Base-by-base conservation (phyloP, 2,888 invertebrate genomes). In the Beris chalybata region DNA sequence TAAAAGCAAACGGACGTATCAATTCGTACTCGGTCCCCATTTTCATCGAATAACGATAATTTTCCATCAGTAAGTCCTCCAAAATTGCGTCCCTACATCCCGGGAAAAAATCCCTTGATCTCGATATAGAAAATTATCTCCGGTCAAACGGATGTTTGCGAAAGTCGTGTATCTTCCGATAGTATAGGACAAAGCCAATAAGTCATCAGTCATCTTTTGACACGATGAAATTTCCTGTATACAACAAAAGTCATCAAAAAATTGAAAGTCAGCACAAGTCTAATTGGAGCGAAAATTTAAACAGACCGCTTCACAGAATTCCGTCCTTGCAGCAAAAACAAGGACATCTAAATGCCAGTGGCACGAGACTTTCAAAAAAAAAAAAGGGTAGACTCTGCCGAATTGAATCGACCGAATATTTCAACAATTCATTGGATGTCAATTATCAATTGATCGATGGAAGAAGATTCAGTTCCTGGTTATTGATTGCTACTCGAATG, bases 381-480 rank as follows among this genome's bases (percentile, higher is more conserved):
- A 54, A 31, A 61, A 61, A 52, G 58, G 61, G 61, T 61, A 61
- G 32, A 15, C 30, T n/a, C 38, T 31, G 44, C n/a, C 6, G 56
- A 43, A 15, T 47, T 15, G 61, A 4, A 5, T 52, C 38, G 30
- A 48, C 6, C n/a, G 22, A 61, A 7, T 38, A 52, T 61, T 61
- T 61, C 22, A 50, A 22, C 50, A 52, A 61, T 61, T 61, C 61
- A 61, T 61, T 50, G 38, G n/a, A 52, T 61, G 61, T 61, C 61
- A 61, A 61, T 61, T 61, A 61, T 38, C 50, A 52, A 61, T 61
- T 61, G 61, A 61, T 61, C 61, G 61, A 61, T 61, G 61, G 61
- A 50, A 59, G 38, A 38, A 6, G 61, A 12, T 61, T 61, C 15
- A 9, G 22, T 50, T 13, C 52, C 52, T 52, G 50, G 38, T 61